Percentiles rank a stretch among this genome's conserved stretches.
Evolutionary conservation across 2,113 vertebrate genomes (phyloP).

Genomic region (crab-eating macaque (Macaca fascicularis)): T2T-MFA8v1.1 NC_088392.1:50024001-50024500

Average conservation of each 20-base stretch:
- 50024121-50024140: constrained; percentile 83
- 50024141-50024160: constrained; percentile 84
- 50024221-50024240: constrained; percentile 80
- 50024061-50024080: constrained; percentile 58
- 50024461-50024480: not conserved
- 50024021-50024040: not conserved
- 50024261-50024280: constrained; percentile 78
- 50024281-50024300: constrained; percentile 80
- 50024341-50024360: constrained; percentile 65
- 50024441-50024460: fast-evolving
- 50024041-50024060: constrained; percentile 1
- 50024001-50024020: not conserved
- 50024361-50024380: constrained; percentile 59
- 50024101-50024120: constrained; percentile 85
- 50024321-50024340: constrained; percentile 56
- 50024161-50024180: constrained; percentile 83
- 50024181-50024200: constrained; percentile 83
- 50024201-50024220: constrained; percentile 84
- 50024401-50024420: not conserved
- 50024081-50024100: constrained; percentile 64
- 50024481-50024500: not conserved
- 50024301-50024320: constrained; percentile 74
- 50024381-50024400: not conserved
- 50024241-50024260: constrained; percentile 79
- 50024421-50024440: not conserved